Percentiles rank a stretch among this genome's conserved stretches.
These are phyloP conservation scores for Chouioia cunea DNA, from an alignment of 2,888 invertebrate genomes.

Conservation along the genomic window DNA sequence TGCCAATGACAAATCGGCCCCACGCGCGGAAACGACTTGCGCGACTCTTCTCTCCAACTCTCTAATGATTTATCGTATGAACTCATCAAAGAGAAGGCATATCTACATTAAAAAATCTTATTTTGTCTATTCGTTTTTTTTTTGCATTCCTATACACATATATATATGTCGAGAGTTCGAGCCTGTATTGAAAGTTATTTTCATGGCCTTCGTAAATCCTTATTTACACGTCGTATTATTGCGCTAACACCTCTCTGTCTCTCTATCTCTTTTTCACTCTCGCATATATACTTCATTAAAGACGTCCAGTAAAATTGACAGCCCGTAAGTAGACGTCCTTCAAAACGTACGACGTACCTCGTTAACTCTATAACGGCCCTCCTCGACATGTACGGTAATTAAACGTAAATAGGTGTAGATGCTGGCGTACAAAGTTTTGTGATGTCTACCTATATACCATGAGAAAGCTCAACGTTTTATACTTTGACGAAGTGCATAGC, in stretches of 20 bases:
- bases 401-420: slow-evolving; percentile 16
- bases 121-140: slow-evolving; percentile 15
- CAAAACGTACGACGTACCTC: no score
- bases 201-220: neutral
- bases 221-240: neutral
- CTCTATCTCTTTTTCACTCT: neutral
- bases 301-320: slow-evolving; percentile 4
- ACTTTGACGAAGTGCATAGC: no score
- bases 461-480: no score
- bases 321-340: slow-evolving; percentile 10
- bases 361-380: neutral
- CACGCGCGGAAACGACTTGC: no score
- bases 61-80: no score
- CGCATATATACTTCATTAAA: slow-evolving; percentile 7
- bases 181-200: neutral
- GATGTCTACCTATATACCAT: no score
- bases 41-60: slow-evolving; percentile 52
- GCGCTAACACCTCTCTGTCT: neutral
- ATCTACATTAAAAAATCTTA: no score
- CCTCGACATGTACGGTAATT: slow-evolving; percentile 19
- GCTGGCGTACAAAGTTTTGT: no score
- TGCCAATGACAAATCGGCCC: slow-evolving; percentile 61
- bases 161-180: neutral
- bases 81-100: no score
- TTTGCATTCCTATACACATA: neutral